Percentiles rank a stretch among this genome's conserved stretches.
Conservation (phyloP, 2,113 vertebrate species). For the Henicopernis longicauda region DNA sequence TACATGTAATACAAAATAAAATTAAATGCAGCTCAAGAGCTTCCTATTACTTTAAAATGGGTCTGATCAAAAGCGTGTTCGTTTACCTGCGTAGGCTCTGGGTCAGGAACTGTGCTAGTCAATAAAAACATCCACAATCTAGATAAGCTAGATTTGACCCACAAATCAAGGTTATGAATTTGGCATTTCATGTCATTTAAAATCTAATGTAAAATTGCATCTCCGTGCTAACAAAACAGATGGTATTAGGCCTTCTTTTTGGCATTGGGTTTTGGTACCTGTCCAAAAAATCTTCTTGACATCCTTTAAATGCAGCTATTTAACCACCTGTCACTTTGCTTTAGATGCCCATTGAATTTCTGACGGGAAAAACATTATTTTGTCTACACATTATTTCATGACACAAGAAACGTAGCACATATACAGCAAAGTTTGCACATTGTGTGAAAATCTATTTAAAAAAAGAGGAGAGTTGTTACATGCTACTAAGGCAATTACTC, state of each 20-base stretch:
- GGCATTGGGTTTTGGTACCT: slow-evolving; percentile 66
- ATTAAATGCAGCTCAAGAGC: not conserved
- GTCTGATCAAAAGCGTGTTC: not conserved
- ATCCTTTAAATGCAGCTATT: slow-evolving; percentile 70
- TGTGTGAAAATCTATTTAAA: slow-evolving; percentile 56
- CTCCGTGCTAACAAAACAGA: slow-evolving; percentile 53
- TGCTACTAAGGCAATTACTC: slow-evolving; percentile 47
- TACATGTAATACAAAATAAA: not conserved
- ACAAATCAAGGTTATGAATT: slow-evolving; percentile 14
- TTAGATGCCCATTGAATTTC: slow-evolving; percentile 66
- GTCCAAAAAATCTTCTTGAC: slow-evolving; percentile 72
- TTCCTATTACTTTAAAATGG: not conserved
- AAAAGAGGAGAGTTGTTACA: slow-evolving; percentile 53
- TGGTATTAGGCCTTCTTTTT: slow-evolving; percentile 67
- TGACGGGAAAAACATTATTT: slow-evolving; percentile 73
- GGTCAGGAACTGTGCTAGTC: not conserved
- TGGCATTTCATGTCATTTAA: not conserved
- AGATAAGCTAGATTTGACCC: slow-evolving; percentile 4
- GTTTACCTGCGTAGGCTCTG: not conserved
- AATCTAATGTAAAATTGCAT: slow-evolving; percentile 20
- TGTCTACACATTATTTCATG: slow-evolving; percentile 53
- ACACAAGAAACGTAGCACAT: slow-evolving; percentile 49
- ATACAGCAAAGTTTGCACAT: slow-evolving; percentile 56
- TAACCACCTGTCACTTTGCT: slow-evolving; percentile 68
- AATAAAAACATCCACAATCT: not conserved